phyloP scores from a whole-genome alignment of 1,140 invertebrate species.

The Drosophila pectinifera region DNA sequence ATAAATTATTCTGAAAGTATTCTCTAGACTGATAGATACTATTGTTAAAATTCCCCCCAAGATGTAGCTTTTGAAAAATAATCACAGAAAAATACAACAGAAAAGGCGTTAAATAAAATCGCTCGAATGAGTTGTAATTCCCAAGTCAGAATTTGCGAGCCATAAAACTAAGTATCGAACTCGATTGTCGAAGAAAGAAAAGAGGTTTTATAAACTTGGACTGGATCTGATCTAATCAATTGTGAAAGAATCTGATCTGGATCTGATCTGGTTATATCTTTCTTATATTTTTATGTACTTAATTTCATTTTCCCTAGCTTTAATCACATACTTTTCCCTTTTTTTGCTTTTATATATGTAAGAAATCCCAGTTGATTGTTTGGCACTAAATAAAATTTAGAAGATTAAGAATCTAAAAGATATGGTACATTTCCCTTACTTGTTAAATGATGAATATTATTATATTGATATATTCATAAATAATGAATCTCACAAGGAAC shows the following conservation, averaged over 20 bases:
- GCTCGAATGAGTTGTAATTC: background rate
- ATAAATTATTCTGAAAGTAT: too few relatives aligned
- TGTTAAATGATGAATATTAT: too few relatives aligned
- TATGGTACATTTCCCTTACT: constrained; percentile 7
- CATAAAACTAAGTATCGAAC: background rate
- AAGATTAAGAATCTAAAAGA: background rate
- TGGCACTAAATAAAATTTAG: constrained; percentile 30
- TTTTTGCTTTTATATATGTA: background rate
- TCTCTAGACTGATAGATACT: too few relatives aligned
- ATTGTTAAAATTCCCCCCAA: too few relatives aligned
- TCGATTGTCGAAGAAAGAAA: background rate
- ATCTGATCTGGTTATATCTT: background rate
- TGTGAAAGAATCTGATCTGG: background rate
- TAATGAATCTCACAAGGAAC: background rate
- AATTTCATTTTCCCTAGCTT: constrained; percentile 1
- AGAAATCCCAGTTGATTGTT: constrained; percentile 15
- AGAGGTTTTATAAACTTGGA: background rate
- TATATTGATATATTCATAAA: too few relatives aligned
- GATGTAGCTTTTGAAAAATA: too few relatives aligned
- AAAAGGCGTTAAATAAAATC: too few relatives aligned
- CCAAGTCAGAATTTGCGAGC: background rate
- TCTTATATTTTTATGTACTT: background rate
- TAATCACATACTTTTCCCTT: background rate
- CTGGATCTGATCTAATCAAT: too few relatives aligned
- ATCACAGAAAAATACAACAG: background rate